These are phyloP conservation scores for Tipula vernalis DNA, from an alignment of 2,888 invertebrate species.

Conservation along the genomic window DNA sequence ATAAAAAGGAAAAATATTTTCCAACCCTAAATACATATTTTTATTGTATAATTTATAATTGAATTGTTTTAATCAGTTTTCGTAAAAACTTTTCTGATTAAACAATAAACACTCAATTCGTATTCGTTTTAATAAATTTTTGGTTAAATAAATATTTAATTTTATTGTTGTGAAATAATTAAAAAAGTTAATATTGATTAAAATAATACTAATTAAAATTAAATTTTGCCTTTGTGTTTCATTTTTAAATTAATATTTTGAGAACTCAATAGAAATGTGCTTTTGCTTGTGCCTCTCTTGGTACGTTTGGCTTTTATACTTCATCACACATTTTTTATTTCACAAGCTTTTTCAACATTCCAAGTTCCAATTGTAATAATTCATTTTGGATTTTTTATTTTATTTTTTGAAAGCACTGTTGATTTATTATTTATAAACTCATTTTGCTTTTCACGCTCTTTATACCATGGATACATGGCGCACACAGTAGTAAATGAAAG, in stretches of 20 bases:
- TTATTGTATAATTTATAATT: neutral
- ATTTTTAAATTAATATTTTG: too few relatives aligned
- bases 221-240: neutral
- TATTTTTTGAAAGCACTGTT: neutral
- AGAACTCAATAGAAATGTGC: neutral
- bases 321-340: neutral
- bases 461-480: neutral
- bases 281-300: neutral
- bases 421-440: neutral
- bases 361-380: neutral
- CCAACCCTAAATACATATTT: neutral
- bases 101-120: neutral
- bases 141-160: neutral
- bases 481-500: neutral
- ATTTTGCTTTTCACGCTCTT: neutral
- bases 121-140: neutral
- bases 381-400: neutral
- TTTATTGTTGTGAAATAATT: neutral
- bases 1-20: neutral
- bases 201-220: neutral
- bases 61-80: neutral
- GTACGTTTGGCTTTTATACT: neutral
- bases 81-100: neutral
- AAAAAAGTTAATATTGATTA: neutral
- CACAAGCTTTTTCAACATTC: neutral